A percentile compares a stretch with the other conserved stretches of the same genome.
Evolutionary conservation across 2,888 invertebrate genomes (phyloP).

Genomic region (Caenorhabditis parvicauda): DNA sequence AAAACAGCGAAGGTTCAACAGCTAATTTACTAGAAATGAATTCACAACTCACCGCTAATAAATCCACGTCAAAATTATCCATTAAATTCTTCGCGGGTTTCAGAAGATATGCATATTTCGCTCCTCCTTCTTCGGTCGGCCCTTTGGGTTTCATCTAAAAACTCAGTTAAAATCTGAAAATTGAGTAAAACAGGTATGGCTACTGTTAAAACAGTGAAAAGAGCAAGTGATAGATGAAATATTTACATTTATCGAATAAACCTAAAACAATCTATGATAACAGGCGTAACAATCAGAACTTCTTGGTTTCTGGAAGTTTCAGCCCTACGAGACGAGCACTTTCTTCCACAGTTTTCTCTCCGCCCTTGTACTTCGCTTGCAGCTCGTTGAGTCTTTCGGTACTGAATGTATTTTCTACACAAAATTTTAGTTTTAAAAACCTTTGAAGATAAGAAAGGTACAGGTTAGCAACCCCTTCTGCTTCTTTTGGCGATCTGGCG

Average conservation of each 20-base stretch:
- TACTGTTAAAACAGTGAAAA: too few relatives aligned
- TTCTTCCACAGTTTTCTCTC: conserved; percentile 52
- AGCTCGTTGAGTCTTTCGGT: conserved; percentile 46
- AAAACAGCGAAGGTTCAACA: too few relatives aligned
- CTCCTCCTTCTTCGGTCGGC: neutral
- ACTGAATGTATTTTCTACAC: conserved; percentile 13
- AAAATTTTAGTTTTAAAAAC: conserved; percentile 20
- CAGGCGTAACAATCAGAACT: too few relatives aligned
- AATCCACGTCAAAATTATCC: conserved; percentile 28
- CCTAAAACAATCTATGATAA: too few relatives aligned
- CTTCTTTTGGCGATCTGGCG: conserved; percentile 47
- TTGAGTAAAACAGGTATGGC: neutral
- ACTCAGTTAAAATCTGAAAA: neutral
- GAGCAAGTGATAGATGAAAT: too few relatives aligned
- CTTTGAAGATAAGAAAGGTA: conserved; percentile 53
- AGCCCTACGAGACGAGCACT: conserved; percentile 56
- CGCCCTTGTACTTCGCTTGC: conserved; percentile 48
- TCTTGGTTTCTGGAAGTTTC: conserved; percentile 36
- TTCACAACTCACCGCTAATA: conserved; percentile 11
- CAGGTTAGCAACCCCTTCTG: conserved; percentile 46
- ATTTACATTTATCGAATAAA: too few relatives aligned
- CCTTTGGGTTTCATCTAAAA: conserved; percentile 1
- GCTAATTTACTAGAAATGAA: too few relatives aligned
- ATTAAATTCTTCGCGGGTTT: conserved; percentile 31
- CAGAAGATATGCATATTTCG: conserved; percentile 23